These are phyloP conservation scores for Eudemis profundana DNA, from an alignment of 2,888 invertebrate species.

Conservation along the genomic window DNA sequence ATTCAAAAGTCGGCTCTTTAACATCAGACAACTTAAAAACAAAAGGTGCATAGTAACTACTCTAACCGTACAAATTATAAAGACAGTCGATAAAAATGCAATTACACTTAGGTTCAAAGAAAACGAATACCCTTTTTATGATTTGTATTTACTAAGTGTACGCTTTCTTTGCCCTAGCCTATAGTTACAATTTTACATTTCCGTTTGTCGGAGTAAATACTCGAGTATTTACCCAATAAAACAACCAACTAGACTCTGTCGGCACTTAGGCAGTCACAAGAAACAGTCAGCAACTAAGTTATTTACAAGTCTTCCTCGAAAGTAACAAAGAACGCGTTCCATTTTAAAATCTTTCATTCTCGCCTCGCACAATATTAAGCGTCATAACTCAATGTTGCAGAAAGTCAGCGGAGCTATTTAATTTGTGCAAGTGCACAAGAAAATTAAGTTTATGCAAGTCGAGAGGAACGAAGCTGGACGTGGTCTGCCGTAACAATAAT, in stretches of 20 bases:
- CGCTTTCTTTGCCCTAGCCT: no score
- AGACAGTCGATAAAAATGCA: no score
- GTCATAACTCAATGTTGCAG: slow-evolving; percentile 49
- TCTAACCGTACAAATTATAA: no score
- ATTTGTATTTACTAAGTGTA: no score
- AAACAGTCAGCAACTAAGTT: slow-evolving; percentile 40
- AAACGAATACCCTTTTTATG: no score
- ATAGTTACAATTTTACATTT: neutral
- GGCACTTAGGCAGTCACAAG: slow-evolving; percentile 36
- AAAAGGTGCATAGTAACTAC: no score
- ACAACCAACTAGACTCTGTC: slow-evolving; percentile 15
- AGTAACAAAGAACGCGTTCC: slow-evolving; percentile 42
- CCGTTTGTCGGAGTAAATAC: neutral
- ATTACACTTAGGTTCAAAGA: no score
- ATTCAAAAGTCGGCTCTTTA: no score
- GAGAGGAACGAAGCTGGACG: slow-evolving; percentile 40
- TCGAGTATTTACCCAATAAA: slow-evolving; percentile 22
- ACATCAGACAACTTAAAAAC: no score
- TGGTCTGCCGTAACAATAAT: slow-evolving; percentile 36
- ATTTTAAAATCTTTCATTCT: slow-evolving; percentile 47
- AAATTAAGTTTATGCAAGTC: slow-evolving; percentile 54
- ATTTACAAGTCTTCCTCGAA: slow-evolving; percentile 43
- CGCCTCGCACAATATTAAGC: slow-evolving; percentile 48
- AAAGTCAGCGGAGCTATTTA: slow-evolving; percentile 55
- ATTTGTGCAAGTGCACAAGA: slow-evolving; percentile 57